A percentile compares a stretch with the other conserved stretches of the same genome.
Evolutionary conservation across 2,797 vertebrate genomes (phyloP).

Genomic region (Urophycis tenuis): DNA sequence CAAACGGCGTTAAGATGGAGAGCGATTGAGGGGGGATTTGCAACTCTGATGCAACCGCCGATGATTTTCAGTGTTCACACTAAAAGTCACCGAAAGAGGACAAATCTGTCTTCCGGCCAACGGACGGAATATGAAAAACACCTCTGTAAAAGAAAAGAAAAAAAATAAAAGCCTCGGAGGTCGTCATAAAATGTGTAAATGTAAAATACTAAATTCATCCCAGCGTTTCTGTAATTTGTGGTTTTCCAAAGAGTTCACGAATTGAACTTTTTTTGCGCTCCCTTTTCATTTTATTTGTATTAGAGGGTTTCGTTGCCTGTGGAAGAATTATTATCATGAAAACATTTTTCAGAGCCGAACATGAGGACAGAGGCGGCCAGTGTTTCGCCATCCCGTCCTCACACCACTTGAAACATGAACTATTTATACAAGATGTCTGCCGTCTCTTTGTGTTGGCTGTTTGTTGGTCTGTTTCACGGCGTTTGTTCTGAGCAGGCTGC

Average conservation of each 20-base stretch:
- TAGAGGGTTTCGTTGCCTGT: not conserved
- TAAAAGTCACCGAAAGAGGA: not conserved
- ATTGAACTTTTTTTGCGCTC: not conserved
- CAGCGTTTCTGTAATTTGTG: not conserved
- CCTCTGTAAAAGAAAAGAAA: not conserved
- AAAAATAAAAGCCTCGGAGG: not conserved
- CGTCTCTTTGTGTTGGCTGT: constrained; percentile 50
- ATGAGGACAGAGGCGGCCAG: constrained; percentile 60
- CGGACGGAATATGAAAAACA: not conserved
- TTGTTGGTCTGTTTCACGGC: constrained; percentile 58
- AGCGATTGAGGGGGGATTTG: not conserved
- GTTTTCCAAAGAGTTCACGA: not conserved
- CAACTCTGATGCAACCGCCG: not conserved
- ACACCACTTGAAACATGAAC: constrained; percentile 72
- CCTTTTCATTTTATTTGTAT: not conserved
- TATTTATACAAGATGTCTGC: constrained; percentile 54
- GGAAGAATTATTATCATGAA: not conserved
- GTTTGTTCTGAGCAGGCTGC: constrained; percentile 67
- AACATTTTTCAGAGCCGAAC: constrained; percentile 19
- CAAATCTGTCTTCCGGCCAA: not conserved
- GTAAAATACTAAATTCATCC: constrained; percentile 1
- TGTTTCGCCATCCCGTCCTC: constrained; percentile 66
- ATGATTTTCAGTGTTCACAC: not conserved
- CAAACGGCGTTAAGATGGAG: not conserved
- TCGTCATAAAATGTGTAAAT: not conserved